phyloP scores from a whole-genome alignment of 2,888 invertebrate genomes.

The Teleogryllus oceanicus region DNA sequence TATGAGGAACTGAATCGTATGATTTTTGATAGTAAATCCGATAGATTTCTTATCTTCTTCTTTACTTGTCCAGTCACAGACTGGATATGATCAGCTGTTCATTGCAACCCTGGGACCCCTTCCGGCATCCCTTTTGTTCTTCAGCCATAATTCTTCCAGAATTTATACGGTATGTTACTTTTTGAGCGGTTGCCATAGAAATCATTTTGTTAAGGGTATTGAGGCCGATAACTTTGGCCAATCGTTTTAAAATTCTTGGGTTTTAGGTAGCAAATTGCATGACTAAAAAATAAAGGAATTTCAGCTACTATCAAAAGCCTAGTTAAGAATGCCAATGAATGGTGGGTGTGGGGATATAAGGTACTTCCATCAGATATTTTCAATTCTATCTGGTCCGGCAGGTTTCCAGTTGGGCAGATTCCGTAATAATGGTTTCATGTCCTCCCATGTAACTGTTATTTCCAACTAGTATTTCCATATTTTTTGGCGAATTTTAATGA shows the following conservation, averaged over 20 bases:
- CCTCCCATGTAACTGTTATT: too few species aligned
- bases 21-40: neutral
- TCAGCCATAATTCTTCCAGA: neutral
- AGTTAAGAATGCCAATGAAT: too few species aligned
- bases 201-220: neutral
- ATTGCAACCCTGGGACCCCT: neutral
- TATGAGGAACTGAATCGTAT: neutral
- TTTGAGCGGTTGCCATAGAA: neutral
- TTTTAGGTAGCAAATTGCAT: neutral
- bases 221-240: neutral
- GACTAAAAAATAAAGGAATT: neutral
- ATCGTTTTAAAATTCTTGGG: neutral
- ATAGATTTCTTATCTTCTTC: neutral
- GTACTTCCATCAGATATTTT: too few species aligned
- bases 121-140: neutral
- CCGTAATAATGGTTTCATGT: too few species aligned
- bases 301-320: neutral
- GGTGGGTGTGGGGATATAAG: too few species aligned
- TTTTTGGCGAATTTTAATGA: too few species aligned
- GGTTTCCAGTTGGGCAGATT: too few species aligned
- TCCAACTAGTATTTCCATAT: too few species aligned
- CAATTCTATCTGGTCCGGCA: too few species aligned
- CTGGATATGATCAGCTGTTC: neutral
- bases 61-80: neutral
- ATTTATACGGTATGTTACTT: neutral